Evolutionary conservation across 1,140 invertebrate species (phyloP), one percentile per base, ranked within the genome.

Genomic region (Cecropterus lyciades): DNA sequence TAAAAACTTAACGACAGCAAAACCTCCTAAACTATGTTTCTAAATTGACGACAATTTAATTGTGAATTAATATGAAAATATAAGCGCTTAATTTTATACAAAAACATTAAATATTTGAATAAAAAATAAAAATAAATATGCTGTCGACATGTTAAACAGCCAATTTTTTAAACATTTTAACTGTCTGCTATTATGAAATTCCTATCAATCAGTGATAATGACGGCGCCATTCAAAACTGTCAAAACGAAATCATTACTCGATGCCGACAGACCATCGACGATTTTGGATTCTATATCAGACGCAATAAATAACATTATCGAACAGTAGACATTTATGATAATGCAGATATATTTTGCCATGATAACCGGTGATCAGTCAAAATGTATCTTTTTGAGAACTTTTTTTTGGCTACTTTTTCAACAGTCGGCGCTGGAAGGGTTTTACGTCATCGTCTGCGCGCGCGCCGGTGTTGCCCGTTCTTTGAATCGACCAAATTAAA

Each of bases 381-480:
- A 80, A 80, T 37, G 65, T 46, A 48, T 59, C 63, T 64, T 74
- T 76, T 73, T 70, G 66, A 68, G 62, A 67, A 65, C 62, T 65
- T 56, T 73, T 82, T 80, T 77, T 77, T 14, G 13, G 40, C 11
- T 1, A 13, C 40, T 43, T 43, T 43, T 80, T 67, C 24, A 37
- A 67, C 27, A 7, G 66, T 70, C 70, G 55, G 49, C 69, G 65
- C 66, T 71, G 65, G 65, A 75, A 79, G 70, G 72, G 66, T 37
- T 79, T 77, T 80, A 72, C 85, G 83, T 87, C 85, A 87, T 80
- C 79, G 83, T 85, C 85, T 85, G 80, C 70, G 83, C 80, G 45
- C 80, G 83, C 77, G 53, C 55, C 52, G 7, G 62, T 20, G 53
- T 67, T 64, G 60, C 51, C 48, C 60, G 68, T 73, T 79, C 70